phyloP scores from a whole-genome alignment of 2,888 invertebrate genomes.

The Chydorus sphaericus region DNA sequence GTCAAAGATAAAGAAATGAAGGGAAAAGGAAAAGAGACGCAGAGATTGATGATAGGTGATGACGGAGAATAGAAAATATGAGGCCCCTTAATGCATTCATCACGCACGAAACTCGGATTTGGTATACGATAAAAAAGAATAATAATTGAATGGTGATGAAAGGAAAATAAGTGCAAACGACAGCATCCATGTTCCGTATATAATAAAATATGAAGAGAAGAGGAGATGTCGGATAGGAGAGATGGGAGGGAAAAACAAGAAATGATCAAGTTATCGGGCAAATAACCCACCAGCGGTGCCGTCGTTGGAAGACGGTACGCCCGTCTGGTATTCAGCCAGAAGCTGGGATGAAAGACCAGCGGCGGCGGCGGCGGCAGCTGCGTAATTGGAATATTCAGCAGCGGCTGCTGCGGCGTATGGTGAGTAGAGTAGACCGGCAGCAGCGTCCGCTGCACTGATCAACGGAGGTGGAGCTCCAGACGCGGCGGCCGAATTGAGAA shows the following conservation, averaged over 20 bases:
- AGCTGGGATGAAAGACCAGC: constrained; percentile 22
- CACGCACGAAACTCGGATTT: no score
- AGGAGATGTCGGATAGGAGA: no score
- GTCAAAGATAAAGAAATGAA: no score
- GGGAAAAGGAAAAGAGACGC: no score
- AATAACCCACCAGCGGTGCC: constrained; percentile 94
- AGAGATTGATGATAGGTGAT: no score
- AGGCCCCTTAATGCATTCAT: no score
- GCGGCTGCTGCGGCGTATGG: constrained; percentile 41
- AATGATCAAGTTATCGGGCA: constrained; percentile 46
- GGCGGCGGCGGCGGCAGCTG: constrained; percentile 41
- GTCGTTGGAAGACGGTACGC: constrained; percentile 41
- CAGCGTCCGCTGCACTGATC: constrained; percentile 47
- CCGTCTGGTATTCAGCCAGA: constrained; percentile 19
- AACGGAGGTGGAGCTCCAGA: constrained; percentile 40
- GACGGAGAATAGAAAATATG: no score
- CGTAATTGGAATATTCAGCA: constrained; percentile 74
- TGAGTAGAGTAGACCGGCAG: constrained; percentile 75
- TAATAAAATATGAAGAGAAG: neutral
- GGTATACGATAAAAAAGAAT: no score
- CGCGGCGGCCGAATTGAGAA: constrained; percentile 39
- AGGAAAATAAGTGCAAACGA: no score
- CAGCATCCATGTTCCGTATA: no score
- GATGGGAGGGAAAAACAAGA: no score
- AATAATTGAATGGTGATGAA: no score